These are phyloP conservation scores for Cephalopholis sonnerati DNA, from an alignment of 2,113 vertebrate species.

Conservation along the genomic window DNA sequence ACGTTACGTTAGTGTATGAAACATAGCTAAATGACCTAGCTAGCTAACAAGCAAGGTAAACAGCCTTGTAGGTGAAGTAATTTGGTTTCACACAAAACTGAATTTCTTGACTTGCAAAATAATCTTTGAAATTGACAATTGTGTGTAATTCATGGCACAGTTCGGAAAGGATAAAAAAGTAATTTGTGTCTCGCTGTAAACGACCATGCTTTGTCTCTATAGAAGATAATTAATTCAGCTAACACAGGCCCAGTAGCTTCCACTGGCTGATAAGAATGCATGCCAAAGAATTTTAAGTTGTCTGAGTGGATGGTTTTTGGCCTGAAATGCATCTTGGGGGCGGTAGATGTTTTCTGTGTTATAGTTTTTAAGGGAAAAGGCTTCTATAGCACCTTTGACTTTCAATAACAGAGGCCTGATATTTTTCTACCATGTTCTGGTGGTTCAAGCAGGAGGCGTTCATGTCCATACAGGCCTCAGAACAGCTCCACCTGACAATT, in stretches of 20 bases:
- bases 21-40: too few species aligned
- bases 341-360: neutral
- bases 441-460: neutral
- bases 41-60: too few species aligned
- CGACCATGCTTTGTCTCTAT: too few species aligned
- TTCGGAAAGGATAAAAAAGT: too few species aligned
- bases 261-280: neutral
- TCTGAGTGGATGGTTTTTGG: neutral
- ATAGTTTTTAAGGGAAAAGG: neutral
- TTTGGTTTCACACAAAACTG: too few species aligned
- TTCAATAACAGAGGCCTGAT: neutral
- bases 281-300: neutral
- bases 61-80: too few species aligned
- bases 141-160: too few species aligned
- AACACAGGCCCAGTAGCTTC: too few species aligned
- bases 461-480: neutral
- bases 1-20: too few species aligned
- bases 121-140: too few species aligned
- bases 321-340: neutral
- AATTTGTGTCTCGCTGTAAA: too few species aligned
- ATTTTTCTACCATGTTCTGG: neutral
- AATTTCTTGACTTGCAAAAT: too few species aligned
- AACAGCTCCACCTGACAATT: neutral
- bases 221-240: neutral
- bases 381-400: neutral